Percentiles rank a stretch among this genome's conserved stretches.
These are phyloP conservation scores for Agapornis roseicollis DNA, from an alignment of 2,113 vertebrate genomes.

Conservation along the genomic window DNA sequence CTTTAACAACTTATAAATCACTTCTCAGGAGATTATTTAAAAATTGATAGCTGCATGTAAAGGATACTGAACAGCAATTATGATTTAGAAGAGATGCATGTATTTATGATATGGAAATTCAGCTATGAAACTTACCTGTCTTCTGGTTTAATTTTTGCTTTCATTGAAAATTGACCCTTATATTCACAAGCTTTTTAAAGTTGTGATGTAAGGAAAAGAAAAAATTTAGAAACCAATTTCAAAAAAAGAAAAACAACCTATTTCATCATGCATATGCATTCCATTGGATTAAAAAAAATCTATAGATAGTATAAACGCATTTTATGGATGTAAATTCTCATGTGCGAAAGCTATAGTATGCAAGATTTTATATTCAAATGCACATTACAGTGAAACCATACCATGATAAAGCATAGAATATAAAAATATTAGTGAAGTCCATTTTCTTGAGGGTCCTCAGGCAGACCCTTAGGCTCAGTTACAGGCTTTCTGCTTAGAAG, in stretches of 20 bases:
- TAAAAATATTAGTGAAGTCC: not conserved
- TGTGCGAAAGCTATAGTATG: not conserved
- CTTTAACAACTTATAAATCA: not conserved
- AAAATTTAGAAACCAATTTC: not conserved
- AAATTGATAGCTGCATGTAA: not conserved
- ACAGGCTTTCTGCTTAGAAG: not conserved
- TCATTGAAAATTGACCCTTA: not conserved
- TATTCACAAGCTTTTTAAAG: not conserved
- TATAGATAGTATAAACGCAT: not conserved
- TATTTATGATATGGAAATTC: not conserved
- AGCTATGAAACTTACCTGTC: not conserved
- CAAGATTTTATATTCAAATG: not conserved
- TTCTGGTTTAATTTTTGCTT: not conserved
- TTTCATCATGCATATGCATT: not conserved
- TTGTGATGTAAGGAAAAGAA: not conserved
- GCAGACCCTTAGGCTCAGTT: not conserved
- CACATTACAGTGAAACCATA: not conserved
- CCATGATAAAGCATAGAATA: not conserved
- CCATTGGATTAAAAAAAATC: not conserved
- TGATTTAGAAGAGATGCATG: not conserved
- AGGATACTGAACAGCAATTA: not conserved
- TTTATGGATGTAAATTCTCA: not conserved
- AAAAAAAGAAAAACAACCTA: not conserved
- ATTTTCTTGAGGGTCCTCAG: not conserved
- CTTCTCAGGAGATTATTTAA: not conserved